Conservation (phyloP, 2,888 invertebrate genomes). For the Chrysotoxum bicinctum region DNA sequence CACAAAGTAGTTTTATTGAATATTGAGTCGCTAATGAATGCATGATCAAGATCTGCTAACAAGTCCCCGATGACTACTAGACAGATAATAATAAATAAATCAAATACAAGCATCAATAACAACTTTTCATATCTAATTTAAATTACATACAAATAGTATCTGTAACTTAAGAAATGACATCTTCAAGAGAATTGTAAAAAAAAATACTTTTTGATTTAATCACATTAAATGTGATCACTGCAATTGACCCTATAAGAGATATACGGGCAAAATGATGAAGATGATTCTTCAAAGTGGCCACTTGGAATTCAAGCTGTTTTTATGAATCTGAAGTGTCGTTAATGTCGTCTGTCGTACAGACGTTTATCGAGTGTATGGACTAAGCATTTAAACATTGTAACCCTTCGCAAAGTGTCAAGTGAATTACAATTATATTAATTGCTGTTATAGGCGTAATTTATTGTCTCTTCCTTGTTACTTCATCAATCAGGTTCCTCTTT, state of each 20-base stretch:
- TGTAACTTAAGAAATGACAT: neutral
- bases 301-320: neutral
- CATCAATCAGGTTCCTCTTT: neutral
- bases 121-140: neutral
- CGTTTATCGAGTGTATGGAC: neutral
- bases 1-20: neutral
- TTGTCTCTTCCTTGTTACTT: neutral
- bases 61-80: neutral
- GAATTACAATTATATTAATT: conserved; percentile 49
- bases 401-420: conserved; percentile 42
- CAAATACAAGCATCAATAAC: neutral
- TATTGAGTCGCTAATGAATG: conserved; percentile 8
- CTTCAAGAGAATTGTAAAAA: neutral
- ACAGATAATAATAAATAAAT: conserved; percentile 6
- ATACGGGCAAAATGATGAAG: neutral
- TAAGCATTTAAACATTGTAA: conserved; percentile 10
- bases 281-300: conserved; percentile 1
- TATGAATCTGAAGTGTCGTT: conserved; percentile 20
- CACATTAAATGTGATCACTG: conserved; percentile 43
- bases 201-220: conserved; percentile 40
- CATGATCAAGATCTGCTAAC: conserved; percentile 1
- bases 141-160: neutral
- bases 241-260: conserved; percentile 44
- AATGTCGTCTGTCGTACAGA: neutral
- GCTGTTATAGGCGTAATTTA: conserved; percentile 8